Base-by-base conservation (phyloP, 2,113 vertebrate genomes). In the Monarcha castaneiventris region DNA sequence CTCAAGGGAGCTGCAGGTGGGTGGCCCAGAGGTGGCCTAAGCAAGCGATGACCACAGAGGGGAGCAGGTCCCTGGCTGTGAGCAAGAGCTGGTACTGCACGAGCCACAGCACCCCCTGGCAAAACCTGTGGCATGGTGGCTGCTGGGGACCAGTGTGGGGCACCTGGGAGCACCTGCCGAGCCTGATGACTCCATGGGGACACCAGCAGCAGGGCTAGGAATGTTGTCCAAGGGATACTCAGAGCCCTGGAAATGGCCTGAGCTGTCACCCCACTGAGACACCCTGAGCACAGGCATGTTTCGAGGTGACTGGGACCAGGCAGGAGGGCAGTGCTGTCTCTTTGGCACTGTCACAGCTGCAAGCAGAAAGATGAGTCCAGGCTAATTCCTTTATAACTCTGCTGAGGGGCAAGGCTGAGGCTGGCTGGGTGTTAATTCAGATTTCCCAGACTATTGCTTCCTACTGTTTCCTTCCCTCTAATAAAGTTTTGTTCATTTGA, bases 1-100 rank as follows among this genome's bases (percentile, higher is more conserved):
- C 52, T 37, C 10, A 26, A 61, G 49, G 35, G 30, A 83, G 5
- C n/a, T 76, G 12, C 0, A 0, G 23, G 27, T 67, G 18, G 8
- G n/a, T 62, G 68, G 21, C 41, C 19, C 49, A 52, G 62, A 78
- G 20, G 10, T 85, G 43, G 27, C 35, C 61, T 56, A 49, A 69
- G 19, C 33, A 17, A 68, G 18, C 27, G 41, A 48, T 56, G 58
- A 6, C 49, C 33, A 10, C 18, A 64, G 55, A 30, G 1, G 4
- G 41, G 23, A 80, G 27, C 33, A 29, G 16, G 20, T 84, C 11
- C 29, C 20, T 8, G 4, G 39, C 30, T 30, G 13, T 56, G 71
- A 71, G 11, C n/a, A 79, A 64, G 68, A 54, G 41, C 20, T 49
- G 55, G 26, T 56, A 43, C 63, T 84, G 39, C 84, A 16, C 6